phyloP scores from a whole-genome alignment of 2,888 invertebrate genomes.

The Brachypalpus laphriformis region DNA sequence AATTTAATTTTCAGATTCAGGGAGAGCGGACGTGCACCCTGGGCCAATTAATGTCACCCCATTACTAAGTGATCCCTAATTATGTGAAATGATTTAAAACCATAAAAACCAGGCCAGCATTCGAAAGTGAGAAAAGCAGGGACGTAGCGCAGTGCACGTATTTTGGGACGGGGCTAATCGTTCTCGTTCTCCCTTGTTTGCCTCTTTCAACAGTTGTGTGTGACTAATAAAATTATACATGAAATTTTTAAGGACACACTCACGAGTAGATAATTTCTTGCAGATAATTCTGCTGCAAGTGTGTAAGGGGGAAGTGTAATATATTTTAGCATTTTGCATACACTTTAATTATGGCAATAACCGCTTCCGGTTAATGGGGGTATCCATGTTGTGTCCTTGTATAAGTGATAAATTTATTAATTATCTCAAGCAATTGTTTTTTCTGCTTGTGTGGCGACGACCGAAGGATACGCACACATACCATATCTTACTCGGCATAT shows the following conservation, averaged over 20 bases:
- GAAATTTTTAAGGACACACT: slow-evolving; percentile 67
- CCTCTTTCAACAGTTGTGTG: slow-evolving; percentile 69
- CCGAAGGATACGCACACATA: neutral
- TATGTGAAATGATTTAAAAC: slow-evolving; percentile 82
- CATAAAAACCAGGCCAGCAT: slow-evolving; percentile 74
- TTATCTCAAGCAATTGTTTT: slow-evolving; percentile 52
- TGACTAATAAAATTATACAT: slow-evolving; percentile 72
- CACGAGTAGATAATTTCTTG: slow-evolving; percentile 57
- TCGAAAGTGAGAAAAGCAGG: slow-evolving; percentile 56
- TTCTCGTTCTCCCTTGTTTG: slow-evolving; percentile 24
- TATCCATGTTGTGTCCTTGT: neutral
- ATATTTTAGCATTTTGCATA: slow-evolving; percentile 51
- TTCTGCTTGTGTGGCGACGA: neutral
- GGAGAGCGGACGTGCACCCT: slow-evolving; percentile 66
- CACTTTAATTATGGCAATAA: slow-evolving; percentile 68
- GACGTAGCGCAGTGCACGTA: slow-evolving; percentile 14
- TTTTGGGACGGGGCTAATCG: slow-evolving; percentile 48
- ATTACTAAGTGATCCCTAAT: slow-evolving; percentile 83
- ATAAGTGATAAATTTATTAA: slow-evolving; percentile 55
- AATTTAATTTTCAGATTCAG: slow-evolving; percentile 57
- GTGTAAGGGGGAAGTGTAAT: neutral
- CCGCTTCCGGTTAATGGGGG: slow-evolving; percentile 50
- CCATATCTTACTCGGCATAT: too few species aligned
- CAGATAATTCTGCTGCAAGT: slow-evolving; percentile 47
- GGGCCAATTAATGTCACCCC: slow-evolving; percentile 83